These are phyloP conservation scores for Tamias sibiricus DNA, from an alignment of 2,113 vertebrate genomes.

Conservation along the genomic window DNA sequence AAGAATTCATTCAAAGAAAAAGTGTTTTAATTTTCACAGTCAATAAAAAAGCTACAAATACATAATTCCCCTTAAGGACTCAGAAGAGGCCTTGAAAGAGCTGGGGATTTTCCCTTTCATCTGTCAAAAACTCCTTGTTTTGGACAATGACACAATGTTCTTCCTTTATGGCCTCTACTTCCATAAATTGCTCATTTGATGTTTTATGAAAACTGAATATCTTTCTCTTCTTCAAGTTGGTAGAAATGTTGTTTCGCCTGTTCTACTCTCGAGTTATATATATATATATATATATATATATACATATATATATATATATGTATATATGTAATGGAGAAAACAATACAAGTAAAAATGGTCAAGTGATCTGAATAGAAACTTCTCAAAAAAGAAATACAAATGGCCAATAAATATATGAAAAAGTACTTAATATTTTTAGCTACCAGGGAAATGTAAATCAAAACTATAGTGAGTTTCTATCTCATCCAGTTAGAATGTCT, in stretches of 20 bases:
- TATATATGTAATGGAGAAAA: too few relatives aligned
- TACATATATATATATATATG: too few relatives aligned
- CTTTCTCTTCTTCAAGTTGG: conserved; percentile 3
- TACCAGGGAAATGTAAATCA: too few relatives aligned
- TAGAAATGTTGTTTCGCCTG: not conserved
- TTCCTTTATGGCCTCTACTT: not conserved
- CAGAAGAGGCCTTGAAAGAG: not conserved
- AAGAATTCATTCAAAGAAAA: not conserved
- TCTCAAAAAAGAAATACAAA: too few relatives aligned
- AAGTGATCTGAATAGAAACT: too few relatives aligned
- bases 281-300: too few relatives aligned
- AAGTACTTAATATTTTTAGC: too few relatives aligned
- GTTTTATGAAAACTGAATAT: not conserved
- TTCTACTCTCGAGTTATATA: not conserved
- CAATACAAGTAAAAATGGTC: too few relatives aligned
- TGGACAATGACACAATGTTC: not conserved
- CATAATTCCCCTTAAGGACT: not conserved
- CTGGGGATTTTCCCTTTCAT: conserved; percentile 14
- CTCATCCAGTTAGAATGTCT: too few relatives aligned
- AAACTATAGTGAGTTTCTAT: too few relatives aligned
- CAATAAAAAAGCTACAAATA: not conserved
- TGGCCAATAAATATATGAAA: too few relatives aligned
- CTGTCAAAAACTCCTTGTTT: not conserved
- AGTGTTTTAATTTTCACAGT: not conserved
- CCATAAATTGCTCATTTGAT: conserved; percentile 12